Conservation (phyloP, 2,113 vertebrate genomes). For the Psophia crepitans region DNA sequence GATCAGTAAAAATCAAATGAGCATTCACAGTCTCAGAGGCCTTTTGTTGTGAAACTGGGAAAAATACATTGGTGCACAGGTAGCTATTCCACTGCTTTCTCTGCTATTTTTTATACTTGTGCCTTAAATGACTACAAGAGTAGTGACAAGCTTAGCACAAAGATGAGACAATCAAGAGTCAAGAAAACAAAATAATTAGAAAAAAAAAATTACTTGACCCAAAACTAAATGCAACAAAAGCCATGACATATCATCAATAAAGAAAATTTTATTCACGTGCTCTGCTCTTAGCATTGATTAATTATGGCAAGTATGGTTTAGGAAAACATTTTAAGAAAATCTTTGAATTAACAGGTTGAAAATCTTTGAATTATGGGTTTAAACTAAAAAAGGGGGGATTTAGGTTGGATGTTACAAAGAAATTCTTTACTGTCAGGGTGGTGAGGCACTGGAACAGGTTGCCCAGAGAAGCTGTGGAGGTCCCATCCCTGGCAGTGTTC, state of each 20-base stretch:
- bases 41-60: not conserved
- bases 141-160: not conserved
- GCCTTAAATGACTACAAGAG: not conserved
- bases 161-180: not conserved
- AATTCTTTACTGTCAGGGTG: too few relatives aligned
- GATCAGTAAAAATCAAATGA: slow-evolving; percentile 53
- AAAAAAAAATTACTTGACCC: not conserved
- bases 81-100: not conserved
- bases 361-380: too few relatives aligned
- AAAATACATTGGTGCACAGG: not conserved
- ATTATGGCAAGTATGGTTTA: not conserved
- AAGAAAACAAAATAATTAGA: not conserved
- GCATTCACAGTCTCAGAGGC: not conserved
- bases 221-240: not conserved
- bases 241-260: not conserved
- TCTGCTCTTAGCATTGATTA: not conserved
- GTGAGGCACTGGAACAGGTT: too few relatives aligned
- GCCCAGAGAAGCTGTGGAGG: too few relatives aligned
- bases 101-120: not conserved
- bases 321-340: not conserved
- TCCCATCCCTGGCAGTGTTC: too few relatives aligned
- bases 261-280: not conserved
- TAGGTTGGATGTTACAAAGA: too few relatives aligned
- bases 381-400: too few relatives aligned
- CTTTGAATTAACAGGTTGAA: too few relatives aligned